These are phyloP conservation scores for Papilio elwesi DNA, from an alignment of 2,888 invertebrate species.

Conservation along the genomic window DNA sequence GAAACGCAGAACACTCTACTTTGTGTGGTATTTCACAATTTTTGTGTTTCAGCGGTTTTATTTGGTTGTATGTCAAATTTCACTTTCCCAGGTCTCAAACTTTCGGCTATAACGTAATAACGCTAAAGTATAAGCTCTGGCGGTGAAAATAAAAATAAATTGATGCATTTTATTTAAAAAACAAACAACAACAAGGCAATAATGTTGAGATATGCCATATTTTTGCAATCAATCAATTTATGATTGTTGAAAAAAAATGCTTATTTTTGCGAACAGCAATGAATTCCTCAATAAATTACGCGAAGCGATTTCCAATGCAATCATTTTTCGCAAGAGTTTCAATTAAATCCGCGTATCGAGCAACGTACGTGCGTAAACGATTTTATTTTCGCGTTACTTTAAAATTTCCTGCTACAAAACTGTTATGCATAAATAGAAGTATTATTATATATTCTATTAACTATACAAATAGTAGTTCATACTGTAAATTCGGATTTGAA, in stretches of 20 bases:
- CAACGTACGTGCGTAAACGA: conserved; percentile 3
- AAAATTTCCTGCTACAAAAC: neutral
- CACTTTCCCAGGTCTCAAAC: no score
- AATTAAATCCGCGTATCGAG: conserved; percentile 20
- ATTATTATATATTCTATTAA: neutral
- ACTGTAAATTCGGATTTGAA: no score
- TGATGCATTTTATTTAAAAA: neutral
- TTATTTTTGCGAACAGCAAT: conserved; percentile 17
- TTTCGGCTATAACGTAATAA: no score
- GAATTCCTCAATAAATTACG: conserved; percentile 26
- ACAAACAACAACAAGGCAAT: neutral
- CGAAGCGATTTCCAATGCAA: conserved; percentile 22
- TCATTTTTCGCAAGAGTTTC: conserved; percentile 26
- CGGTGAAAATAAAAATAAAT: neutral
- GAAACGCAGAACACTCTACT: no score
- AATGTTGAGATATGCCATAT: neutral
- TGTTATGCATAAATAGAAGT: neutral
- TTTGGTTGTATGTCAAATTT: no score
- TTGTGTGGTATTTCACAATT: no score
- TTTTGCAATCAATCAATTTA: conserved; percentile 3
- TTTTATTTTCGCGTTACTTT: conserved; percentile 10
- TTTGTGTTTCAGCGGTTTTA: no score
- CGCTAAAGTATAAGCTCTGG: no score
- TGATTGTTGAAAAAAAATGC: conserved; percentile 2
- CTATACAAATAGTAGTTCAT: no score